phyloP scores from a whole-genome alignment of 2,888 invertebrate species.

The Cephus nigrinus region DNA sequence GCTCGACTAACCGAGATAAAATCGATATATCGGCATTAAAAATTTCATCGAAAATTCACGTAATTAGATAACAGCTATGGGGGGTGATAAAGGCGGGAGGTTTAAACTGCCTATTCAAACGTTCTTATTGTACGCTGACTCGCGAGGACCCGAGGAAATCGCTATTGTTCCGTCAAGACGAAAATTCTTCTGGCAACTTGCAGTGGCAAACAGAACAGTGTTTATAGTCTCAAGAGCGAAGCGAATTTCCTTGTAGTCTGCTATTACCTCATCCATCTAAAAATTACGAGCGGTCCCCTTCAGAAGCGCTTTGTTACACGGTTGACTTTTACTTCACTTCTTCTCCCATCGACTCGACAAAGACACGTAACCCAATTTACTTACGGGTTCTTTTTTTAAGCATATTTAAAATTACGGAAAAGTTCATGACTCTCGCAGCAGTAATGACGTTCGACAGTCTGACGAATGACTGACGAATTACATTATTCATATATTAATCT shows the following conservation, averaged over 20 bases:
- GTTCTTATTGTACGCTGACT: no score
- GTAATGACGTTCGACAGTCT: background rate
- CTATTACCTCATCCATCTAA: no score
- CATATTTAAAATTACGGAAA: background rate
- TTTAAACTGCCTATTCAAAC: no score
- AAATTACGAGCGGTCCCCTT: no score
- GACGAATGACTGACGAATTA: no score
- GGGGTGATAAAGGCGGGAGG: background rate
- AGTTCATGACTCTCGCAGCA: background rate
- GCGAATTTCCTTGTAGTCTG: no score
- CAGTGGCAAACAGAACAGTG: no score
- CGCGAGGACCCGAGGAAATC: no score
- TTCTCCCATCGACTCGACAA: background rate
- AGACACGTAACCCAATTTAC: background rate
- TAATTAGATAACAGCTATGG: background rate
- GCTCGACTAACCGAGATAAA: background rate
- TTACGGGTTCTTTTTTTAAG: background rate
- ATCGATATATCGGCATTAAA: background rate
- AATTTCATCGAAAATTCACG: background rate
- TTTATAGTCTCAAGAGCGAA: no score
- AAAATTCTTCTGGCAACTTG: no score
- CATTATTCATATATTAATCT: background rate
- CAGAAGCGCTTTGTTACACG: background rate
- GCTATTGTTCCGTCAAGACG: no score
- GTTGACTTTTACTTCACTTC: background rate